phyloP scores from a whole-genome alignment of 1,140 invertebrate genomes.

The Leguminivora glycinivorella region DNA sequence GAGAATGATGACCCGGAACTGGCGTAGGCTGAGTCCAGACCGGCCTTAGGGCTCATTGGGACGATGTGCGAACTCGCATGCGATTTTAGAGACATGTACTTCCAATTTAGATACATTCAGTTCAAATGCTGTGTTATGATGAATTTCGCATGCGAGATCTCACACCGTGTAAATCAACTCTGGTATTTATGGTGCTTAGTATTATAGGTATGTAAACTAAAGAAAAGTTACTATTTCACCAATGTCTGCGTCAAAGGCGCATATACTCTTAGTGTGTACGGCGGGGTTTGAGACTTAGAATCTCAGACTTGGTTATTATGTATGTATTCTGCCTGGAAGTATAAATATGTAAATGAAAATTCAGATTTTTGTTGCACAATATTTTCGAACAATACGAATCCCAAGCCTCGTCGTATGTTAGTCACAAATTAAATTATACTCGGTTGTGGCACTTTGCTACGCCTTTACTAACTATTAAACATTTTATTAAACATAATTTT shows the following conservation, averaged over 20 bases:
- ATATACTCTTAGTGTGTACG: not conserved
- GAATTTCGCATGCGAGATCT: too few species aligned
- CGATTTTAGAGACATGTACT: too few species aligned
- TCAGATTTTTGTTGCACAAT: not conserved
- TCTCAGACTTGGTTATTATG: too few species aligned
- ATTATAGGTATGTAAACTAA: not conserved
- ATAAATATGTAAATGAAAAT: too few species aligned
- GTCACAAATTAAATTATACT: not conserved
- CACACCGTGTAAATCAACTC: too few species aligned
- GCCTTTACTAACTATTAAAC: not conserved
- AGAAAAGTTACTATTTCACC: not conserved
- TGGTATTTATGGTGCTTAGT: slow-evolving; percentile 6
- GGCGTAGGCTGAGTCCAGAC: not conserved
- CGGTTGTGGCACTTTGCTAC: not conserved
- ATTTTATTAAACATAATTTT: not conserved
- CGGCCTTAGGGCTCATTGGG: too few species aligned
- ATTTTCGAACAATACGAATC: too few species aligned
- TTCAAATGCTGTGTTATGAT: too few species aligned
- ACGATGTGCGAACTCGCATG: too few species aligned
- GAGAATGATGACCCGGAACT: slow-evolving; percentile 57
- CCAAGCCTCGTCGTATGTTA: not conserved
- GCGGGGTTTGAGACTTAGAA: not conserved
- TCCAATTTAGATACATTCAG: too few species aligned
- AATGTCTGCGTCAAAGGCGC: not conserved
- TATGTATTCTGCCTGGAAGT: too few species aligned